These are phyloP conservation scores for Karalla daura DNA, from an alignment of 2,797 vertebrate species.

Conservation along the genomic window DNA sequence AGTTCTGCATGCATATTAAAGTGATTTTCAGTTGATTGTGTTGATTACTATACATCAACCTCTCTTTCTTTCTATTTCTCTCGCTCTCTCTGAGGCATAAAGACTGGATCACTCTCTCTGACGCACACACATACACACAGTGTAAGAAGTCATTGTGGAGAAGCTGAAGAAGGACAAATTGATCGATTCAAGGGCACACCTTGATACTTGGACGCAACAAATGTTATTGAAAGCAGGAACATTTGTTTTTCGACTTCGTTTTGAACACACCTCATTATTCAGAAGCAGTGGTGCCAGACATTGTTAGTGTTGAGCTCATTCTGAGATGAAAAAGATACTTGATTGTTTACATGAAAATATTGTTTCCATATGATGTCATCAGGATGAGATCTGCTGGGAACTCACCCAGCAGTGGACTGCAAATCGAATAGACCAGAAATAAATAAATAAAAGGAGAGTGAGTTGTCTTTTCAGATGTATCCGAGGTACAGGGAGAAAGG, in stretches of 20 bases:
- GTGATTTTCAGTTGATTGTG: background rate
- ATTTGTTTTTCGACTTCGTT: background rate
- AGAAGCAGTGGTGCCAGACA: background rate
- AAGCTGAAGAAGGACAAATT: too few species aligned
- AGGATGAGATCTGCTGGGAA: background rate
- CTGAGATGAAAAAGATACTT: too few species aligned
- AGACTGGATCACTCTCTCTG: background rate
- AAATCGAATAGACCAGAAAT: constrained; percentile 24
- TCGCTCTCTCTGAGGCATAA: constrained; percentile 1
- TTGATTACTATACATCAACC: background rate
- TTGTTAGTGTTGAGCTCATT: background rate
- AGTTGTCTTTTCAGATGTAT: constrained; percentile 15
- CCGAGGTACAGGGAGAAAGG: background rate
- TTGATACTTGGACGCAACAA: background rate
- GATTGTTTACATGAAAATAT: background rate
- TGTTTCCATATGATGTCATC: background rate
- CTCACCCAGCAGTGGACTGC: background rate
- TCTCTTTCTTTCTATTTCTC: background rate
- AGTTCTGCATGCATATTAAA: too few species aligned
- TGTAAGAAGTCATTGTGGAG: background rate
- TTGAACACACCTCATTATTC: constrained; percentile 4
- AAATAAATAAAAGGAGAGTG: background rate
- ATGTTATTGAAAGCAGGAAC: background rate
- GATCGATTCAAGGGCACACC: background rate
- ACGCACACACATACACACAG: background rate